Base-by-base conservation (phyloP, 2,888 invertebrate species). In the Leuctra nigra region DNA sequence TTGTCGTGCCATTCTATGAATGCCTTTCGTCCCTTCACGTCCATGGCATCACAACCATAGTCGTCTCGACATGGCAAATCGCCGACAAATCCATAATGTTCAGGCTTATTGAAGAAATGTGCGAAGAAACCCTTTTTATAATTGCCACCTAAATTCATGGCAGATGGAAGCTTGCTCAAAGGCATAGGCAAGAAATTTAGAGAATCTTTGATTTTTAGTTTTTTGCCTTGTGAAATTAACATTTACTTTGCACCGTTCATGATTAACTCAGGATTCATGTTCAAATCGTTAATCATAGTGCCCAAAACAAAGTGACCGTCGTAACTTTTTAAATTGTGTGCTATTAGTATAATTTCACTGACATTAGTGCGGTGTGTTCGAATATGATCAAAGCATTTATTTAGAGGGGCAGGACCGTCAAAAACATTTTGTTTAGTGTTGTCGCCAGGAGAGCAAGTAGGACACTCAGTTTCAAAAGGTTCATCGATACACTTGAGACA, bases 251-350 rank as follows among this genome's bases (percentile, higher is more conserved):
- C 33, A 4, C 18, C 20, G 2, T 6, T 14, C 16, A 13, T 20
- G 6, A 18, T 33, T 16, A 44, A 33, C 23, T 6, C 18, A 24
- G 53, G 53, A 13, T 4, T 7, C 53, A 36, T 38, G 14, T 20
- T 13, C n/a, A 39, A 25, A n/a, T 39, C 24, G n/a, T 53, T 23
- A 16, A 53, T 14, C 16, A 53, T 33, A 14, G 16, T 16, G 14
- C 29, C 25, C 23, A 53, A 14, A 9, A 53, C n/a, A 24, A 53
- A 53, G 39, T 53, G 38, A 36, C 38, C 25, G 23, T 53, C 53
- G 23, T 53, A 53, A 18, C 53, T 39, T 22, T 53, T 53, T 22
- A 24, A 29, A 22, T 53, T 24, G 35, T 53, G 53, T 13, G 53
- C 53, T 16, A 53, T 36, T 22, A 25, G 25, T 6, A 35, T 36